Evolutionary conservation across 2,797 vertebrate species (phyloP).

Genomic region (Halcyon chelicuti): DNA sequence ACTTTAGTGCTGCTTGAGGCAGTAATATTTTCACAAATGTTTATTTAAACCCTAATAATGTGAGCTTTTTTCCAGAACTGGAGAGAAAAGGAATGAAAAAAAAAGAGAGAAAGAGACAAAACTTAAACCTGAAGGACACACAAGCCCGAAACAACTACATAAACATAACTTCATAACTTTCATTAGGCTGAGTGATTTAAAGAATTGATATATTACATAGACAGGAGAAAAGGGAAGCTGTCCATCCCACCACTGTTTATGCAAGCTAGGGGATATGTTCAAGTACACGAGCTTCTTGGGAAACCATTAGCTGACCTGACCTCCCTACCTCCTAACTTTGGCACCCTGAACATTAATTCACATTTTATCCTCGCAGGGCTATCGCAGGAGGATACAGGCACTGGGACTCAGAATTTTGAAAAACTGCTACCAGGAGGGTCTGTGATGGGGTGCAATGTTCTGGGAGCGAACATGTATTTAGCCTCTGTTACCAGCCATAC

Average conservation of each 20-base stretch:
- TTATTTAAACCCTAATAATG: not conserved
- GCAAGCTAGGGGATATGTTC: not conserved
- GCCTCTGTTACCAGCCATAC: not conserved
- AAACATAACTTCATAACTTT: not conserved
- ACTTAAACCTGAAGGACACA: not conserved
- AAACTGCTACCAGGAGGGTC: not conserved
- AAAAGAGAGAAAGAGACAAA: not conserved
- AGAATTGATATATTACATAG: not conserved
- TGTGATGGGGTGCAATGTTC: not conserved
- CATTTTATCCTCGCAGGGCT: not conserved
- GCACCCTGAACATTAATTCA: not conserved
- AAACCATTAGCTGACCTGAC: not conserved
- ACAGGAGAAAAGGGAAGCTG: not conserved
- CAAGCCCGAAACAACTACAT: not conserved
- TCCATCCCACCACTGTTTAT: rapidly evolving
- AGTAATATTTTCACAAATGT: not conserved
- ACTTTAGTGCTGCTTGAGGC: not conserved
- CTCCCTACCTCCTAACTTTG: not conserved
- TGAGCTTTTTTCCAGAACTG: not conserved
- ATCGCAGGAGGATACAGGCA: not conserved
- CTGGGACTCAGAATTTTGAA: not conserved
- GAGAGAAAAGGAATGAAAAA: not conserved
- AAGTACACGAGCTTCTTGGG: not conserved
- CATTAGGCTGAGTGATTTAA: not conserved
- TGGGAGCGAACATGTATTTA: not conserved